A percentile compares a stretch with the other conserved stretches of the same genome.
Evolutionary conservation across 2,797 vertebrate species (phyloP).

Genomic region (Pampus argenteus): DNA sequence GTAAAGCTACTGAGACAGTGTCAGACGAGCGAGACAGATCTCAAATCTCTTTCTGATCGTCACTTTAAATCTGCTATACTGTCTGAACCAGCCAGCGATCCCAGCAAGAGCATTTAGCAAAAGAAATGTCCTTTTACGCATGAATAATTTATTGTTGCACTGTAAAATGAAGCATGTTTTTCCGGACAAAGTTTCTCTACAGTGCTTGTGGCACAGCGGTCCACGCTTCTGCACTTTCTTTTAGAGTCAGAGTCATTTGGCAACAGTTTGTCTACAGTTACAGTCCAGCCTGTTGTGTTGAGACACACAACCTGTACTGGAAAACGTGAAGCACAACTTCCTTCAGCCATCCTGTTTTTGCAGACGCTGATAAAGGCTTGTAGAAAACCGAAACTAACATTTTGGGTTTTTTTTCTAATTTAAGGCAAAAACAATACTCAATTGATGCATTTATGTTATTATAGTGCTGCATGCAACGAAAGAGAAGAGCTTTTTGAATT

Average conservation of each 20-base stretch:
- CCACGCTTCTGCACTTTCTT: not conserved
- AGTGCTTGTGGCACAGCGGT: slow-evolving; percentile 2
- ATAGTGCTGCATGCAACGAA: slow-evolving; percentile 31
- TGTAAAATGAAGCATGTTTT: not conserved
- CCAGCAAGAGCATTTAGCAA: not conserved
- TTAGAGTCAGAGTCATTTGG: slow-evolving; percentile 19
- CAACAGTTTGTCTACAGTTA: slow-evolving; percentile 21
- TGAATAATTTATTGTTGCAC: not conserved
- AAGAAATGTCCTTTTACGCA: not conserved
- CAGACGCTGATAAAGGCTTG: slow-evolving; percentile 24
- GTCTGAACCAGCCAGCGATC: slow-evolving; percentile 5
- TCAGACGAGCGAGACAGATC: not conserved
- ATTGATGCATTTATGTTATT: slow-evolving; percentile 52
- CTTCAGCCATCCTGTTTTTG: slow-evolving; percentile 23
- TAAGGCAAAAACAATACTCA: slow-evolving; percentile 61
- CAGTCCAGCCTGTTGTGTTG: slow-evolving; percentile 17
- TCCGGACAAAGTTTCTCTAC: not conserved
- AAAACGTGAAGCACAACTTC: slow-evolving; percentile 14
- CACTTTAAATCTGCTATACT: not conserved
- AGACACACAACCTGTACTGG: slow-evolving; percentile 47
- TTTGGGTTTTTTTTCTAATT: not conserved
- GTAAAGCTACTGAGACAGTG: not conserved
- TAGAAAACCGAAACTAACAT: slow-evolving; percentile 55
- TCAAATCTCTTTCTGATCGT: slow-evolving; percentile 12
- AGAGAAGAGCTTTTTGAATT: slow-evolving; percentile 41